Conservation (phyloP, 2,797 vertebrate species). For the Catamblyrhynchus diadema region DNA sequence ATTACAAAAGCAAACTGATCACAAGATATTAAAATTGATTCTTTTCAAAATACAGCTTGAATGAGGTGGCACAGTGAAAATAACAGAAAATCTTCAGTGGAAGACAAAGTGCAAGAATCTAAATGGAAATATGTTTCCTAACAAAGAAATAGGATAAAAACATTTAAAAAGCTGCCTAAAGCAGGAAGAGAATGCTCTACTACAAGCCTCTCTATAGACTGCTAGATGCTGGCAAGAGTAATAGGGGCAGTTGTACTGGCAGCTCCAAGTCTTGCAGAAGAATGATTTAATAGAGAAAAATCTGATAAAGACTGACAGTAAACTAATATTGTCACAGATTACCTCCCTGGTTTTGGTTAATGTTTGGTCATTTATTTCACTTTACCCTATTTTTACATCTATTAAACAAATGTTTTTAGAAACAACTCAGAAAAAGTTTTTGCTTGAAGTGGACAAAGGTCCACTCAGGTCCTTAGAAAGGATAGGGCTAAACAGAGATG, state of each 20-base stretch:
- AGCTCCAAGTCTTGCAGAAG: not conserved
- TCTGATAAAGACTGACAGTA: not conserved
- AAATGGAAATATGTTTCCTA: slow-evolving; percentile 35
- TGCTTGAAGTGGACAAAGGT: not conserved
- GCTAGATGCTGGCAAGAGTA: not conserved
- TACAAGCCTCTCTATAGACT: not conserved
- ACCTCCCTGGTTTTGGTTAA: not conserved
- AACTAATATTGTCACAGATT: not conserved
- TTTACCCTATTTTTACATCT: not conserved
- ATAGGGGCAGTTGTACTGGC: not conserved
- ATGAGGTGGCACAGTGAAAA: slow-evolving; percentile 24
- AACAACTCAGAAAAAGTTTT: not conserved
- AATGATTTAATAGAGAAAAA: not conserved
- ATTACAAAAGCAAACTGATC: slow-evolving; percentile 7
- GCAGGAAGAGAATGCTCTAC: not conserved
- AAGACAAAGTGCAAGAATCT: slow-evolving; percentile 14
- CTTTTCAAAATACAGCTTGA: slow-evolving; percentile 21
- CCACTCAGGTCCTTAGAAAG: not conserved
- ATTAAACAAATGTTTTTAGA: not conserved
- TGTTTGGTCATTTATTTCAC: not conserved
- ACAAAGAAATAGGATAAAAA: slow-evolving; percentile 33
- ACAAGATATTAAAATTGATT: slow-evolving; percentile 54
- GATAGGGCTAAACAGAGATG: not conserved
- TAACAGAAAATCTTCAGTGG: slow-evolving; percentile 19
- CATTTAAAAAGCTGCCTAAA: not conserved